A percentile compares a stretch with the other conserved stretches of the same genome.
Conservation (phyloP, 2,888 invertebrate species). For the Chaetogeoica ovagalla region DNA sequence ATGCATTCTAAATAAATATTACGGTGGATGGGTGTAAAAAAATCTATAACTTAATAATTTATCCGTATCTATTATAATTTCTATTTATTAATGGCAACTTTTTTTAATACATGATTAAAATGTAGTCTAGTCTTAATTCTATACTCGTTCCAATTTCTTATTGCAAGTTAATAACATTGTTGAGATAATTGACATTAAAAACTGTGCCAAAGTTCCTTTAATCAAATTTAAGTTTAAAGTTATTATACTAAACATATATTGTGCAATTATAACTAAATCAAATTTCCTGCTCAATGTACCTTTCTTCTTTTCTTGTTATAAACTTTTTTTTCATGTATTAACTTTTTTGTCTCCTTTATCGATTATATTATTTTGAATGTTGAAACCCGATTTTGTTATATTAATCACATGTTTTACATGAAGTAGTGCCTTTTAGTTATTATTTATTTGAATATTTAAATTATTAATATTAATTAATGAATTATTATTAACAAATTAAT, state of each 20-base stretch:
- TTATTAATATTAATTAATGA: conserved; percentile 50
- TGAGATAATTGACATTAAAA: conserved; percentile 33
- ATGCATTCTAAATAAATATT: conserved; percentile 32
- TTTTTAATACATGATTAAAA: conserved; percentile 25
- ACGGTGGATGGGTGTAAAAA: conserved; percentile 45
- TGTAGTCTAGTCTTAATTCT: conserved; percentile 46
- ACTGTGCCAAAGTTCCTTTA: conserved; percentile 52
- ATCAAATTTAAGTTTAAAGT: conserved; percentile 47
- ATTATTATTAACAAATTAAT: conserved; percentile 44
- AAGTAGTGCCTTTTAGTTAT: conserved; percentile 51
- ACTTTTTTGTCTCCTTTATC: conserved; percentile 30
- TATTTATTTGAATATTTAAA: conserved; percentile 42
- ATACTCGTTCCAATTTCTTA: conserved; percentile 22
- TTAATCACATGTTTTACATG: conserved; percentile 42
- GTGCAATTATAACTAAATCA: conserved; percentile 49
- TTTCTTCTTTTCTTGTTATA: conserved; percentile 12
- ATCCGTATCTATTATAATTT: conserved; percentile 3
- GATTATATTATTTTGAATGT: conserved; percentile 46
- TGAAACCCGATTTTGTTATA: conserved; percentile 38
- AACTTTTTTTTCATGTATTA: conserved; percentile 9
- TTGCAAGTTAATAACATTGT: conserved; percentile 27
- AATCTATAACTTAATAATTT: conserved; percentile 37
- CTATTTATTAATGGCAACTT: conserved; percentile 19
- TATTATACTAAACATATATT: conserved; percentile 39
- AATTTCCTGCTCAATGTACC: conserved; percentile 42